Percentiles rank a stretch among this genome's conserved stretches.
phyloP scores from a whole-genome alignment of 2,888 invertebrate species.

The Nomada lathburiana region DNA sequence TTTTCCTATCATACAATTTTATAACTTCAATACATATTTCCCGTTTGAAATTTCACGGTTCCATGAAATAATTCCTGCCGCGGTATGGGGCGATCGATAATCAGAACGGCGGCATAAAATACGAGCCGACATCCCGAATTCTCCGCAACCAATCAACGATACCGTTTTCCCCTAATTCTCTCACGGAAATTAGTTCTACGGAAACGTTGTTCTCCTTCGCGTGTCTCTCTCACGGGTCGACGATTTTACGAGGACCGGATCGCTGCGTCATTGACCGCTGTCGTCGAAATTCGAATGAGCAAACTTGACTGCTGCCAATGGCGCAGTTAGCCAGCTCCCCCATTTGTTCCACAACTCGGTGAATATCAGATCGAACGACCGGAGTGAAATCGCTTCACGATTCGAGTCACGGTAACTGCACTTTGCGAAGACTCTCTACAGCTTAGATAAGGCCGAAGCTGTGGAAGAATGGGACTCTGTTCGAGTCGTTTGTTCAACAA shows the following conservation, averaged over 20 bases:
- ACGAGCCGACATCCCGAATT: conserved; percentile 31
- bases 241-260: conserved; percentile 67
- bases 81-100: neutral
- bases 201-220: conserved; percentile 49
- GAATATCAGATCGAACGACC: conserved; percentile 73
- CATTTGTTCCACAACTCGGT: conserved; percentile 67
- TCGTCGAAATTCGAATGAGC: conserved; percentile 67
- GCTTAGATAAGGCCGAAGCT: conserved; percentile 60
- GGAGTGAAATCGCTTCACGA: conserved; percentile 54
- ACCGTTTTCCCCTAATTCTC: conserved; percentile 21
- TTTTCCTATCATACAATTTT: too few species aligned
- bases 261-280: conserved; percentile 64
- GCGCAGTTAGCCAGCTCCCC: conserved; percentile 56
- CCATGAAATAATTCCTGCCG: neutral
- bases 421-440: conserved; percentile 52
- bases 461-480: conserved; percentile 25
- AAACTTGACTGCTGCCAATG: conserved; percentile 62
- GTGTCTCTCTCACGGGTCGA: conserved; percentile 51
- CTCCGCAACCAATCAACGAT: conserved; percentile 32
- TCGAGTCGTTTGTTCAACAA: conserved; percentile 35
- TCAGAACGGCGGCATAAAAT: conserved; percentile 14
- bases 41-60: too few species aligned
- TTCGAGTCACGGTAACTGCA: conserved; percentile 62
- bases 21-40: too few species aligned
- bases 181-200: conserved; percentile 55